Conservation (phyloP, 2,797 vertebrate genomes). For the Silurus aristotelis region DNA sequence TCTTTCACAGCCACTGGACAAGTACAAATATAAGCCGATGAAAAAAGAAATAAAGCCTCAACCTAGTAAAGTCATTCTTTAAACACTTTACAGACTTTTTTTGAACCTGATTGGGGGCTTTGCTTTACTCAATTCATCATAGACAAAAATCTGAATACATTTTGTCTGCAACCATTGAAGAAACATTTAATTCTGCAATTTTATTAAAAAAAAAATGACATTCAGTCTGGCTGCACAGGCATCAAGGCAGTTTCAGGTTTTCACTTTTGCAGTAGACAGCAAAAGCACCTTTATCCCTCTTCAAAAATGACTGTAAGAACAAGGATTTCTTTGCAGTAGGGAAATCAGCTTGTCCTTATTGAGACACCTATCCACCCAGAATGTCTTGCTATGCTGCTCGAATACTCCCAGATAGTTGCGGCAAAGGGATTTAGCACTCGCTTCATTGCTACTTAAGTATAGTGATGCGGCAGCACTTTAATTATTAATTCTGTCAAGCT, state of each 20-base stretch:
- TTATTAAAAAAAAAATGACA: slow-evolving; percentile 11
- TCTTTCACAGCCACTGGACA: slow-evolving; percentile 16
- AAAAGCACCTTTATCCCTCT: neutral
- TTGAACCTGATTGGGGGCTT: slow-evolving; percentile 31
- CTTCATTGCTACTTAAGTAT: neutral
- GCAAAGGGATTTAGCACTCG: neutral
- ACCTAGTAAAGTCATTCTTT: neutral
- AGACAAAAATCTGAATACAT: slow-evolving; percentile 42
- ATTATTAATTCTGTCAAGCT: neutral
- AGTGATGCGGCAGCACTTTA: neutral
- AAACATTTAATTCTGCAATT: slow-evolving; percentile 18
- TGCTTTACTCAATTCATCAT: slow-evolving; percentile 29
- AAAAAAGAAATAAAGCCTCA: neutral
- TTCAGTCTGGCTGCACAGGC: neutral
- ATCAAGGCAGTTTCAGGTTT: slow-evolving; percentile 4
- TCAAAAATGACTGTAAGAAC: neutral
- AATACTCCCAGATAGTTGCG: too few species aligned
- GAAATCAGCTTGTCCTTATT: neutral
- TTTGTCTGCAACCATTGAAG: slow-evolving; percentile 10
- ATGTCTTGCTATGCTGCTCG: neutral
- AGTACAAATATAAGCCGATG: neutral
- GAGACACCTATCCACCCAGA: neutral
- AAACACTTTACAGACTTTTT: slow-evolving; percentile 5
- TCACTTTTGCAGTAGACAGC: neutral
- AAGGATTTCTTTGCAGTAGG: neutral